Percentiles rank a stretch among this genome's conserved stretches.
These are phyloP conservation scores for Lophura nycthemera DNA, from an alignment of 2,113 vertebrate genomes.

Conservation along the genomic window DNA sequence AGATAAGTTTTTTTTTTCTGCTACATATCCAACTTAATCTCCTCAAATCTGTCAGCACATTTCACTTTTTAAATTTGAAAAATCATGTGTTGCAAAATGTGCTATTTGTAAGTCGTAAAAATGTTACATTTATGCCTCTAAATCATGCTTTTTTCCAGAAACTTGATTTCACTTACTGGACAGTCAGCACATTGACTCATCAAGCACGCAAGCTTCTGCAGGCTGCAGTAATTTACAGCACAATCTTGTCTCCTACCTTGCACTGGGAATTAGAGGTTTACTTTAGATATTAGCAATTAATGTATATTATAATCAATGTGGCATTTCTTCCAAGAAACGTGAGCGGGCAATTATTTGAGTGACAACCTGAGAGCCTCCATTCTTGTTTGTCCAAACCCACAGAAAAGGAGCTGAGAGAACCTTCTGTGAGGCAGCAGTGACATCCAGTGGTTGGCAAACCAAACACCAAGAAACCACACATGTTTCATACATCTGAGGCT, in stretches of 20 bases:
- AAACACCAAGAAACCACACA: not conserved
- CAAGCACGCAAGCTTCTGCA: not conserved
- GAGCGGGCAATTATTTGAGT: not conserved
- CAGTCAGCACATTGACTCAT: not conserved
- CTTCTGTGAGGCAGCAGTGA: constrained; percentile 57
- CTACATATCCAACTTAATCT: constrained; percentile 15
- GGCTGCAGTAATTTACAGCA: not conserved
- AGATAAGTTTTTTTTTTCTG: not conserved
- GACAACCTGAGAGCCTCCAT: rapidly evolving
- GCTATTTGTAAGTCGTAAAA: not conserved
- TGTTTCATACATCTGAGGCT: not conserved
- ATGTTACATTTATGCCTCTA: not conserved
- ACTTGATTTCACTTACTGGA: constrained; percentile 1
- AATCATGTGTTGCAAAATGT: not conserved
- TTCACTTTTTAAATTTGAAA: not conserved
- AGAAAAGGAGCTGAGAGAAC: not conserved
- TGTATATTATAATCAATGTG: not conserved
- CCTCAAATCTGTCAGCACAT: not conserved
- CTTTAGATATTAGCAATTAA: not conserved
- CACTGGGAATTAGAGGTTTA: not conserved
- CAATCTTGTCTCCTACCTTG: not conserved
- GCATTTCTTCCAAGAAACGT: not conserved
- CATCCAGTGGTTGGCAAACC: constrained; percentile 52
- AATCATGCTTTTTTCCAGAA: not conserved
- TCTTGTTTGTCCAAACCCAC: not conserved